Base-by-base conservation (phyloP, 2,888 invertebrate species). In the Exocentrus adspersus region DNA sequence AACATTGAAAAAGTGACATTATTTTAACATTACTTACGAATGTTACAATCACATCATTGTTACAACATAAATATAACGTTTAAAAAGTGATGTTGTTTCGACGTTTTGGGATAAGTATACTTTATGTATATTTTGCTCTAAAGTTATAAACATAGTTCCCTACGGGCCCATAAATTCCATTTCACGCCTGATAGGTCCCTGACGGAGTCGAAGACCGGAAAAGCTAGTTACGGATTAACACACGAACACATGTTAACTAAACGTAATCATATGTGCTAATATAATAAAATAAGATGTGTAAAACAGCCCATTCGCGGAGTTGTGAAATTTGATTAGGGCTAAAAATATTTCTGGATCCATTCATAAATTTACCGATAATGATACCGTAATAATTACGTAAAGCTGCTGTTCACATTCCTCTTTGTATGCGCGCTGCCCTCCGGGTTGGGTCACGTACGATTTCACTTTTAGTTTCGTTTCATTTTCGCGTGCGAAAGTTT, bases 391-490 rank as follows among this genome's bases (percentile, higher is more conserved):
- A 45, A 59, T 59, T 52, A 52, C 60, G 45, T 60, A 60, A 60
- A 57, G 46, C 19, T 52, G n/a, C 32, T 58, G 32, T 42, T n/a
- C n/a, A 53, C 48, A 58, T 52, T 52, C 51, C 19, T 60, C 45
- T 60, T 60, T 60, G 51, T 45, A 61, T 61, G 54, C 61, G 50
- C 48, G 42, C 54, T 43, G 37, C 43, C 41, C 21, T 24, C 46
- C 48, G 41, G 32, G 54, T 54, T 54, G 24, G 30, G 45, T 50
- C 60, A 45, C 45, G 52, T 20, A 52, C 60, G 60, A 60, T 60
- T 60, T 60, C 60, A 60, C 60, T 60, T 52, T 60, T 60, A 45
- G 45, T 60, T 60, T 60, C 60, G 53, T 60, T 60, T 60, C 60
- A 60, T 60, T 60, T 60, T 60, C 60, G 45, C 53, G 19, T 54